Percentiles rank a stretch among this genome's conserved stretches.
Evolutionary conservation across 2,113 vertebrate species (phyloP).

Genomic region (Laterallus jamaicensis): DNA sequence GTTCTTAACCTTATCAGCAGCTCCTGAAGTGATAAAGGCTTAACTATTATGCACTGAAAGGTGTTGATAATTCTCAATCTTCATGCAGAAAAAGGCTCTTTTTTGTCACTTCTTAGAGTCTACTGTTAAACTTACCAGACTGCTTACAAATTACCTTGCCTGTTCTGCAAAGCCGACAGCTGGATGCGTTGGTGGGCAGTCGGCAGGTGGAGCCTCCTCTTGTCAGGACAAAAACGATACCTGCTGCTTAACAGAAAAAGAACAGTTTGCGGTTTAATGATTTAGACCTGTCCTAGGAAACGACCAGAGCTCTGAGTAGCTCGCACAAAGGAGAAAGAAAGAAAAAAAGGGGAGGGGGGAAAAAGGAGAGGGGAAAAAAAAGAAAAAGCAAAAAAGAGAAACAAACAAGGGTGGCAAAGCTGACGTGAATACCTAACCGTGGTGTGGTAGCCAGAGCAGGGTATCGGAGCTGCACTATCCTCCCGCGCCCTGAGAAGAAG

Average conservation of each 20-base stretch:
- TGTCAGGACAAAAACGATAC: constrained; percentile 78
- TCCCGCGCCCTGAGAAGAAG: not conserved
- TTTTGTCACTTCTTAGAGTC: constrained; percentile 79
- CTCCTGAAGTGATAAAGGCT: constrained; percentile 85
- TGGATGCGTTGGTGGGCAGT: constrained; percentile 75
- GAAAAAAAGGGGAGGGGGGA: not conserved
- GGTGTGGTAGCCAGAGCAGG: not conserved
- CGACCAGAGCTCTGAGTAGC: constrained; percentile 10
- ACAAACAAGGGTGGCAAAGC: not conserved
- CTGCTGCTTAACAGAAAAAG: constrained; percentile 76
- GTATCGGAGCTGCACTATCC: not conserved
- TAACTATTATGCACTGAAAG: constrained; percentile 84
- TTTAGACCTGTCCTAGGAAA: constrained; percentile 69
- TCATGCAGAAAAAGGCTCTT: constrained; percentile 77
- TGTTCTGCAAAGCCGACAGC: constrained; percentile 76
- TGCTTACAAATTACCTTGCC: constrained; percentile 80
- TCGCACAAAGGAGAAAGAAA: not conserved
- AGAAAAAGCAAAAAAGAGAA: not conserved
- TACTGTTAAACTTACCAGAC: constrained; percentile 78
- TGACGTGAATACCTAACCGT: not conserved
- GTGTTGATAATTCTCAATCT: constrained; percentile 88
- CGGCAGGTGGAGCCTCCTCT: constrained; percentile 75
- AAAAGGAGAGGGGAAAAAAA: not conserved
- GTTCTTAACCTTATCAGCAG: constrained; percentile 87
- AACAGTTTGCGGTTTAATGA: constrained; percentile 71